Conservation (phyloP, 2,113 vertebrate species). For the Bos taurus region ARS-UCD2.0 NC_037329.1:4663001-4663500, state of each 20-base stretch:
- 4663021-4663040: background rate
- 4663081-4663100: background rate
- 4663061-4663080: background rate
- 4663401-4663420: background rate
- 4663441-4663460: background rate
- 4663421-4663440: background rate
- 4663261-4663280: background rate
- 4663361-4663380: background rate
- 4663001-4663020: background rate
- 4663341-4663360: background rate
- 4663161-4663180: background rate
- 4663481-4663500: background rate
- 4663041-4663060: background rate
- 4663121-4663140: background rate
- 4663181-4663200: background rate
- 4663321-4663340: background rate
- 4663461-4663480: background rate
- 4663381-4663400: background rate
- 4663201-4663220: background rate
- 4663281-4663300: background rate
- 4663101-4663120: background rate
- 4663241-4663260: background rate
- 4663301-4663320: background rate
- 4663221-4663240: background rate
- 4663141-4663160: background rate